Evolutionary conservation across 2,113 vertebrate genomes (phyloP).

Genomic region (Procavia capensis): DNA sequence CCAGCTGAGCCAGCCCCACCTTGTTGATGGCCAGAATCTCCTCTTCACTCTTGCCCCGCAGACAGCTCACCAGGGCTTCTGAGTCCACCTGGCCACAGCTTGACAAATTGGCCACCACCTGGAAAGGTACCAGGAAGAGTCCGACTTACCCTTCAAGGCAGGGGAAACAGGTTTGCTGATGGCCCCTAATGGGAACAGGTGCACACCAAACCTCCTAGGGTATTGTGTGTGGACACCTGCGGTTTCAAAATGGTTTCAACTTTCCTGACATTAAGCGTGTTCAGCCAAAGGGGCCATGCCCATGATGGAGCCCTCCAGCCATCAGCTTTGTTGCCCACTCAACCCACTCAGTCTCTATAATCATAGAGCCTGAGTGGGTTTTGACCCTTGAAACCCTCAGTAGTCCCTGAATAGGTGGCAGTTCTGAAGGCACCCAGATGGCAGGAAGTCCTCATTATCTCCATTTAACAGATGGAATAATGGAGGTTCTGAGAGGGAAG

Average conservation of each 20-base stretch:
- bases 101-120: slow-evolving; percentile 86
- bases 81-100: slow-evolving; percentile 84
- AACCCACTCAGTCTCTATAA: neutral
- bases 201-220: neutral
- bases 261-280: neutral
- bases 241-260: neutral
- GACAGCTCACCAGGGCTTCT: slow-evolving; percentile 85
- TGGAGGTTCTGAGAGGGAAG: neutral
- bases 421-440: neutral
- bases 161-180: neutral
- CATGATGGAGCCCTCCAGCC: too few species aligned
- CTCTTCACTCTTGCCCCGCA: slow-evolving; percentile 84
- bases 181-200: neutral
- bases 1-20: neutral
- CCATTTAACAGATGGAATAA: neutral
- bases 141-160: neutral
- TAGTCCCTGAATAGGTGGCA: neutral
- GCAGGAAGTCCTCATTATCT: neutral
- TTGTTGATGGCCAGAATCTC: slow-evolving; percentile 82
- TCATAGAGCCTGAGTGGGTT: neutral
- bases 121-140: slow-evolving; percentile 2
- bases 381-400: neutral
- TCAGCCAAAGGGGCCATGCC: neutral
- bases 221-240: neutral
- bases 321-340: neutral